Evolutionary conservation across 64 coral and sea anemone species (phyloP).

Genomic region (Acropora yongei): DNA sequence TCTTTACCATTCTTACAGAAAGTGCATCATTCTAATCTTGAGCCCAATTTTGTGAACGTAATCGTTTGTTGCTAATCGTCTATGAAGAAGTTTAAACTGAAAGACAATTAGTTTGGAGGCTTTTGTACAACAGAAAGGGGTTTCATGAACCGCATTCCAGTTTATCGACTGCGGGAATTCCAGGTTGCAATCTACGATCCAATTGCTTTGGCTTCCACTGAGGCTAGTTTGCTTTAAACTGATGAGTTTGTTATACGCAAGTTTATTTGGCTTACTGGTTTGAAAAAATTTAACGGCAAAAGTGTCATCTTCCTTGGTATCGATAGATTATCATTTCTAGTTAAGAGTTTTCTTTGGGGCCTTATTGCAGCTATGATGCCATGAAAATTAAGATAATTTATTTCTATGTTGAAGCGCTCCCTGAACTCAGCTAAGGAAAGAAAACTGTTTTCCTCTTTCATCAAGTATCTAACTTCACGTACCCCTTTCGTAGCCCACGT

Average conservation of each 20-base stretch:
- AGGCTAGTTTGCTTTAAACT: background rate
- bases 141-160: conserved; percentile 10
- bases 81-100: conserved; percentile 16
- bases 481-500: too few species aligned
- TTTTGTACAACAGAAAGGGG: conserved; percentile 6
- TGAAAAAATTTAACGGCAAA: background rate
- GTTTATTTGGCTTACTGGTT: background rate
- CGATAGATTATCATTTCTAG: background rate
- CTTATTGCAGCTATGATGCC: background rate
- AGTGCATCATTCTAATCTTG: too few species aligned
- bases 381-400: background rate
- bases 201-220: background rate
- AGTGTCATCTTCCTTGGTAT: background rate
- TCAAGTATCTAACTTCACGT: too few species aligned
- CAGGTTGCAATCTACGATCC: background rate
- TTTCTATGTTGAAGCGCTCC: background rate
- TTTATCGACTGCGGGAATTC: background rate
- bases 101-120: conserved; percentile 11
- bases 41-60: too few species aligned
- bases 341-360: background rate
- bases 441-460: background rate
- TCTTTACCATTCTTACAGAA: too few species aligned
- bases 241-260: background rate
- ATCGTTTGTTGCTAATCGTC: too few species aligned
- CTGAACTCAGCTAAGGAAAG: background rate